Conservation (phyloP, 1,140 invertebrate species). For the Araneus ventricosus region DNA sequence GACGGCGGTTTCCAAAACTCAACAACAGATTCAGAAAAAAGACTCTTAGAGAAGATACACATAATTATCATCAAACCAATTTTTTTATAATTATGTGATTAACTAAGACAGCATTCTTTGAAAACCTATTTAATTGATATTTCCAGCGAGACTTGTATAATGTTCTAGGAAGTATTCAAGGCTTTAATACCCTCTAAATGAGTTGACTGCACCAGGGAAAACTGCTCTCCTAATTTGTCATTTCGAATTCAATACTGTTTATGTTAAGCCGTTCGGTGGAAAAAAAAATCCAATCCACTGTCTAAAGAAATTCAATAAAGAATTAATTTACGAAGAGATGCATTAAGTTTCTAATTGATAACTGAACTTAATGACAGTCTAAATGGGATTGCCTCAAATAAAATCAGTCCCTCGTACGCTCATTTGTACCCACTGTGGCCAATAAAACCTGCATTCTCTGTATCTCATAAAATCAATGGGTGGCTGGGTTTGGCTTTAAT, state of each 20-base stretch:
- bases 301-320: slow-evolving; percentile 41
- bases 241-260: neutral
- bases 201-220: too few species aligned
- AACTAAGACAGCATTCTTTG: too few species aligned
- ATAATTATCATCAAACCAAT: too few species aligned
- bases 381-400: neutral
- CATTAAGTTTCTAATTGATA: slow-evolving; percentile 68
- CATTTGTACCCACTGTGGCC: neutral
- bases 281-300: neutral
- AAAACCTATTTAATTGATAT: neutral
- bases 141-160: neutral
- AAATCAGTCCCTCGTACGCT: neutral
- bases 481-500: neutral
- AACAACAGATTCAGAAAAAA: too few species aligned
- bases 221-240: neutral
- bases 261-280: neutral
- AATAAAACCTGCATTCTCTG: slow-evolving; percentile 24
- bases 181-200: neutral
- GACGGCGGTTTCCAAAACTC: too few species aligned
- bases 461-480: slow-evolving; percentile 37
- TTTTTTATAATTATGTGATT: too few species aligned
- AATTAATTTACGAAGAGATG: slow-evolving; percentile 53
- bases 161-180: neutral
- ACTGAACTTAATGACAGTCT: slow-evolving; percentile 48
- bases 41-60: too few species aligned